Conservation (phyloP, 92 coral and sea anemone genomes). For the Umimayanthus chanpuru region DNA sequence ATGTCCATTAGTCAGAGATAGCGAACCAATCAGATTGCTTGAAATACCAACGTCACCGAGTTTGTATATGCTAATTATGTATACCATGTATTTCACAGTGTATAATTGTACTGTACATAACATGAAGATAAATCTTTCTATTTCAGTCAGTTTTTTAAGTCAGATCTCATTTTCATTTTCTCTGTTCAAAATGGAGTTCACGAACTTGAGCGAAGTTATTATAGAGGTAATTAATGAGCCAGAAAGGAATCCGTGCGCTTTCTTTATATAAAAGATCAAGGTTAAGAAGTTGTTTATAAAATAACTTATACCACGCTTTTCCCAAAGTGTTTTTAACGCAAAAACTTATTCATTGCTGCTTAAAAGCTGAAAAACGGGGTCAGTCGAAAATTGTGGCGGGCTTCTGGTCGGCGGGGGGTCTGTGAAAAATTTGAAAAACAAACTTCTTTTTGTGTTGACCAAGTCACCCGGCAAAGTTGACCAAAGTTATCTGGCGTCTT, state of each 20-base stretch:
- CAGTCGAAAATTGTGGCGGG: background rate
- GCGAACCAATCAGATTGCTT: no score
- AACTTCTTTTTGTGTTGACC: background rate
- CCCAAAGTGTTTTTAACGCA: background rate
- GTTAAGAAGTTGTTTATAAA: background rate
- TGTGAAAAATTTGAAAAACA: background rate
- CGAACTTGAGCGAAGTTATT: background rate
- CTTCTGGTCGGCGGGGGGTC: constrained; percentile 18
- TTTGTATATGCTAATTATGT: no score
- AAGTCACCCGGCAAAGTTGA: background rate
- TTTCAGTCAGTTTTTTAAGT: no score
- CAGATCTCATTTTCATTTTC: background rate
- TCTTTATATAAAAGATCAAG: background rate
- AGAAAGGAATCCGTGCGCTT: background rate
- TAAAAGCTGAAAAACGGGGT: background rate
- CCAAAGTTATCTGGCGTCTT: background rate
- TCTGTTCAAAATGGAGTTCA: background rate
- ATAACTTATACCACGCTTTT: background rate
- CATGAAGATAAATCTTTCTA: no score
- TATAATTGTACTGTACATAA: no score
- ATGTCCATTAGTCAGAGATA: no score
- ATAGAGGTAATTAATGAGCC: background rate
- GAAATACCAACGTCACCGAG: accelerated
- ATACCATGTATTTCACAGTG: no score
- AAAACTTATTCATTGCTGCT: background rate